Base-by-base conservation (phyloP, 2,797 vertebrate genomes). In the Aplochiton taeniatus region DNA sequence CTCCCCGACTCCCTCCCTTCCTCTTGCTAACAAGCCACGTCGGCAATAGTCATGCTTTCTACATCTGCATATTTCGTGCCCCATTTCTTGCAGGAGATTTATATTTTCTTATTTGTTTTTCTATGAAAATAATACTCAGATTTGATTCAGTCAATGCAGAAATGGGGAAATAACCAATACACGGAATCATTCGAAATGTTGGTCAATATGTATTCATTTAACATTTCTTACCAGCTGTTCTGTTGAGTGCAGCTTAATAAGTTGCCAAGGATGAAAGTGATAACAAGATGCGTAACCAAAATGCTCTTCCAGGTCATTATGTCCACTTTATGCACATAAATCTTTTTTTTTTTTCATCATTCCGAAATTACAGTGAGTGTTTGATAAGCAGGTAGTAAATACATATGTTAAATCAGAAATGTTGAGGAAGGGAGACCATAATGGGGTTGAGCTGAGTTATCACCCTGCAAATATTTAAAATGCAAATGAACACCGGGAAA, bases 391-490 rank as follows among this genome's bases (percentile, higher is more conserved):
- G 65, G 50, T 60, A 59, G 62, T 77, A 70, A 85, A 79, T 72
- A 60, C 65, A 61, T 63, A 70, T 72, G 73, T 74, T 77, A 68
- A 83, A 79, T 87, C 63, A 45, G 59, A 61, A 58, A 71, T 72
- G 0, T 16, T 70, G 57, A 48, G 11, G 66, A 59, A 77, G 59
- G 51, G 20, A 72, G 18, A 17, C 18, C 13, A 41, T 50, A 47
- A 59, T 70, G 16, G 63, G 73, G 77, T 85, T 77, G 84, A 79
- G 77, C 83, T 74, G 82, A 77, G 67, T 66, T 77, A 78, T 83
- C 84, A 79, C 69, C 65, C 78, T 76, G 48, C 20, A 49, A 56
- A 72, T 74, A 72, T 76, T 82, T 61, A 69, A 65, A 70, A 79
- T 83, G 74, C 68, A 57, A 63, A 69, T 68, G 50, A 68, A 43